Evolutionary conservation across 1,140 invertebrate genomes (phyloP).

Genomic region (Epicauta chinensis): DNA sequence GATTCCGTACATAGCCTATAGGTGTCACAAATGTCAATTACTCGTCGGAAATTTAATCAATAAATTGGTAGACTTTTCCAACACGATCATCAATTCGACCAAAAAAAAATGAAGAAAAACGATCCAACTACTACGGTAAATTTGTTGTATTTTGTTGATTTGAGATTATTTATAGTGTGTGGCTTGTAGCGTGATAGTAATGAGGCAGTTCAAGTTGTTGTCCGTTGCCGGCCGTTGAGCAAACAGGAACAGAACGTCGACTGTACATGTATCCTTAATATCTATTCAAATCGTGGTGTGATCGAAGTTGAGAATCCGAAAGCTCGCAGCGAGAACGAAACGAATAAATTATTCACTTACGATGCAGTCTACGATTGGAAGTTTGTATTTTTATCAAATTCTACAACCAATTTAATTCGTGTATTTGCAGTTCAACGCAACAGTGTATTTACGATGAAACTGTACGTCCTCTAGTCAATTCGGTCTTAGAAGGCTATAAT

Average conservation of each 20-base stretch:
- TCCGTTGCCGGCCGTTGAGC: constrained; percentile 85
- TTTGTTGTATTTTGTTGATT: too few relatives aligned
- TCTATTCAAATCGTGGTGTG: constrained; percentile 56
- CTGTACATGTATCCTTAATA: constrained; percentile 61
- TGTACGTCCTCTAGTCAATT: constrained; percentile 90
- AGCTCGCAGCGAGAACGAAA: constrained; percentile 46
- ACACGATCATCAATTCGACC: too few relatives aligned
- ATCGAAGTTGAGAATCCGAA: constrained; percentile 62
- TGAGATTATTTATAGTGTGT: too few relatives aligned
- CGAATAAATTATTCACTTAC: constrained; percentile 82
- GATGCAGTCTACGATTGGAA: constrained; percentile 87
- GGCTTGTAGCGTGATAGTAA: too few relatives aligned
- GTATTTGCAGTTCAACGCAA: constrained; percentile 65
- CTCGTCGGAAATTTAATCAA: too few relatives aligned
- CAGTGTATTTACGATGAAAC: constrained; percentile 93
- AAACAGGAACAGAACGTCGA: constrained; percentile 71
- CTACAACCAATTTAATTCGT: neutral
- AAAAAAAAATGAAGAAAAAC: too few relatives aligned
- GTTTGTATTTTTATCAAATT: constrained; percentile 32
- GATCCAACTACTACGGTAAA: too few relatives aligned
- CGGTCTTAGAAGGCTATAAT: constrained; percentile 92
- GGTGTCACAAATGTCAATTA: too few relatives aligned
- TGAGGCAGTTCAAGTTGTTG: constrained; percentile 83
- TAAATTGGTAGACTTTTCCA: too few relatives aligned
- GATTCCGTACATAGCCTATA: too few relatives aligned